Percentiles rank a stretch among this genome's conserved stretches.
Evolutionary conservation across 1,140 invertebrate species (phyloP).

Genomic region (Psilanteris sp.): DNA sequence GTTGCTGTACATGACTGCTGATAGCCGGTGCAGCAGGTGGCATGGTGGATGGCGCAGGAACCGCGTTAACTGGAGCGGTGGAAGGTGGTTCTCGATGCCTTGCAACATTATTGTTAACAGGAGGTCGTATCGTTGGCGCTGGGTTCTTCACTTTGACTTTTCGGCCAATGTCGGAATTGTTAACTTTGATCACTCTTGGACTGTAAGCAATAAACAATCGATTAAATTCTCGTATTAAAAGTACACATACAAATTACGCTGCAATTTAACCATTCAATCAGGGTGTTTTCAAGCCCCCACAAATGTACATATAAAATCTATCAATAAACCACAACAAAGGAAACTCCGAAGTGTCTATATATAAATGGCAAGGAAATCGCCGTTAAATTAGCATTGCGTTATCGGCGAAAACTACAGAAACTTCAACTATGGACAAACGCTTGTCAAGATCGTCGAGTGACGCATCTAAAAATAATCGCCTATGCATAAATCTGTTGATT

Average conservation of each 20-base stretch:
- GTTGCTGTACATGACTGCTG: conserved; percentile 66
- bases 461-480: conserved; percentile 49
- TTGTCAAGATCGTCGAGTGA: conserved; percentile 37
- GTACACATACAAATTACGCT: no score
- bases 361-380: no score
- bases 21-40: conserved; percentile 16
- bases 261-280: no score
- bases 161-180: conserved; percentile 91
- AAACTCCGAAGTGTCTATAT: no score
- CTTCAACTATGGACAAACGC: conserved; percentile 39
- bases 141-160: conserved; percentile 88
- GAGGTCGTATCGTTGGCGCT: conserved; percentile 5
- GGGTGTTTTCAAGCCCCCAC: no score
- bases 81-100: conserved; percentile 72
- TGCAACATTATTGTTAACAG: conserved; percentile 64
- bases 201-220: no score
- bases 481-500: conserved; percentile 48
- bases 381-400: conserved; percentile 5
- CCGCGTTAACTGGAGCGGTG: no score
- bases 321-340: no score
- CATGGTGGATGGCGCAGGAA: conserved; percentile 4
- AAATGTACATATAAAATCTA: no score
- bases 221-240: no score
- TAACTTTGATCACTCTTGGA: conserved; percentile 94
- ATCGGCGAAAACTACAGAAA: conserved; percentile 11